These are phyloP conservation scores for Pampus argenteus DNA, from an alignment of 2,797 vertebrate species.

Conservation along the genomic window DNA sequence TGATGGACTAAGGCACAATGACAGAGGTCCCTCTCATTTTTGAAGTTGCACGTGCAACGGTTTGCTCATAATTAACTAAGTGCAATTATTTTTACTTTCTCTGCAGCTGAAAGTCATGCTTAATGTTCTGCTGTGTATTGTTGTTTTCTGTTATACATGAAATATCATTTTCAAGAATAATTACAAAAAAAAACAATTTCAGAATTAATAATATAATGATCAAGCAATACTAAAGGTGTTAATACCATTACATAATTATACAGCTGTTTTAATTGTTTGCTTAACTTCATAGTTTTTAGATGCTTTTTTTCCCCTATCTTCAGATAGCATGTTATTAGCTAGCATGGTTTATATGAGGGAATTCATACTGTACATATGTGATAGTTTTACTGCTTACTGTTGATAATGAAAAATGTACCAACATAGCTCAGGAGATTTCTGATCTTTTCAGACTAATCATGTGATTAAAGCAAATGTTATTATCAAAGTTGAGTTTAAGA, in stretches of 20 bases:
- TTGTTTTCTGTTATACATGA: constrained; percentile 18
- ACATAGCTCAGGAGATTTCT: constrained; percentile 53
- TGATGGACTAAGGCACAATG: constrained; percentile 8
- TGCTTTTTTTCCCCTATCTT: constrained; percentile 3
- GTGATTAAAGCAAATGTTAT: constrained; percentile 25
- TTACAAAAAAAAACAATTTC: constrained; percentile 39
- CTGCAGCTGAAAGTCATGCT: constrained; percentile 36
- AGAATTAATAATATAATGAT: constrained; percentile 29
- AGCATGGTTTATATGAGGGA: constrained; percentile 25
- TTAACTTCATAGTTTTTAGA: constrained; percentile 10
- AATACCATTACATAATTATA: constrained; percentile 9
- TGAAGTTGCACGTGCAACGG: constrained; percentile 32
- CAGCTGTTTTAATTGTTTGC: background rate
- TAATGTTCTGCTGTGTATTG: constrained; percentile 36
- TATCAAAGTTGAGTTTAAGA: background rate
- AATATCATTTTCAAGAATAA: constrained; percentile 27
- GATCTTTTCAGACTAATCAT: constrained; percentile 19
- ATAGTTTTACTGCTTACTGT: constrained; percentile 22
- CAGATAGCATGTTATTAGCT: constrained; percentile 9
- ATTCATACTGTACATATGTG: constrained; percentile 35
- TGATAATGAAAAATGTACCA: constrained; percentile 16
- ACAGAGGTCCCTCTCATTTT: constrained; percentile 4
- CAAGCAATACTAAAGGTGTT: constrained; percentile 19
- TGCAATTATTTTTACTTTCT: constrained; percentile 65
- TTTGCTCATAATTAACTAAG: constrained; percentile 52